Conservation (phyloP, 1,140 invertebrate genomes). For the Diachasmimorpha longicaudata region DNA sequence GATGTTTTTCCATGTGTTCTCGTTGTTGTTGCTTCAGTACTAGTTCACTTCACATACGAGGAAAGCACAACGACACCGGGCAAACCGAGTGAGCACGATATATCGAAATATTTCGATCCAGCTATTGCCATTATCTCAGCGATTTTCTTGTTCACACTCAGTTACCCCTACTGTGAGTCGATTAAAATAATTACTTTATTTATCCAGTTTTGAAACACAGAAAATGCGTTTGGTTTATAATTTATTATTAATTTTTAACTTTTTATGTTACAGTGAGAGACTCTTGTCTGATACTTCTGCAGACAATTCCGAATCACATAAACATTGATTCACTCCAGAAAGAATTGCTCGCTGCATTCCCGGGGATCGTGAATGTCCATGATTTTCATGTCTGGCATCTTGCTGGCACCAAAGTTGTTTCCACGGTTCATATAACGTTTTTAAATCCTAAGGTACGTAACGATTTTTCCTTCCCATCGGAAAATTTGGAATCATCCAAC, state of each 20-base stretch:
- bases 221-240: background rate
- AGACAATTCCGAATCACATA: slow-evolving; percentile 82
- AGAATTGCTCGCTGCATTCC: slow-evolving; percentile 74
- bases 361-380: slow-evolving; percentile 79
- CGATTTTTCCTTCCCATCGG: no score
- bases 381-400: slow-evolving; percentile 85
- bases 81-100: slow-evolving; percentile 39
- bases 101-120: slow-evolving; percentile 78
- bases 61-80: background rate
- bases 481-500: background rate
- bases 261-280: slow-evolving; percentile 71
- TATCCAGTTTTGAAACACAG: background rate
- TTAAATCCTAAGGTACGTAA: slow-evolving; percentile 68
- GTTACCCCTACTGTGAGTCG: slow-evolving; percentile 77
- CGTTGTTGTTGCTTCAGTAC: slow-evolving; percentile 71
- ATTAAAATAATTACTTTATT: background rate
- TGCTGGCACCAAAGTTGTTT: slow-evolving; percentile 72
- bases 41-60: slow-evolving; percentile 69
- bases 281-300: slow-evolving; percentile 77
- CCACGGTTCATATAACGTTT: slow-evolving; percentile 78
- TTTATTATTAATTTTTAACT: slow-evolving; percentile 26
- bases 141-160: slow-evolving; percentile 68
- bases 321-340: slow-evolving; percentile 72
- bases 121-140: slow-evolving; percentile 72
- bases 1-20: slow-evolving; percentile 71